Conservation (phyloP, 1,140 invertebrate species). For the Cheumatopsyche charites region DNA sequence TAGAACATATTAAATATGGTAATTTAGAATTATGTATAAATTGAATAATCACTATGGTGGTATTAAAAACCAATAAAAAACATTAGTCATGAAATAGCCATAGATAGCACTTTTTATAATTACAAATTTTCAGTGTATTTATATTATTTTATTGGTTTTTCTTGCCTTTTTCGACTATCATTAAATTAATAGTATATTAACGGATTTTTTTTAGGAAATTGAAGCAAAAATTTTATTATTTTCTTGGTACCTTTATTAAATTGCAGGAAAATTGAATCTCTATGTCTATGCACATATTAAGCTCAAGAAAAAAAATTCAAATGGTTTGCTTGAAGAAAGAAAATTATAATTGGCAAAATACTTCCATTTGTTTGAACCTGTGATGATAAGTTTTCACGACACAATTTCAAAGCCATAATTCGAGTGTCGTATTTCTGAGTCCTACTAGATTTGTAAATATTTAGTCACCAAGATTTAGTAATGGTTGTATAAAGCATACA, state of each 20-base stretch:
- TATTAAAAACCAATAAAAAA: conserved; percentile 13
- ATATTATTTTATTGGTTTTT: too few species aligned
- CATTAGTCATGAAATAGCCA: conserved; percentile 14
- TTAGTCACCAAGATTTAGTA: conserved; percentile 6
- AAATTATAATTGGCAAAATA: background rate
- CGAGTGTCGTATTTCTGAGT: background rate
- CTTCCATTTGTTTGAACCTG: conserved; percentile 2
- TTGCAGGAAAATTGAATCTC: too few species aligned
- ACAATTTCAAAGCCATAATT: background rate
- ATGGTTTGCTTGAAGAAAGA: too few species aligned
- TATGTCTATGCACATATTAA: too few species aligned
- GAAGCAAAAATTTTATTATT: too few species aligned
- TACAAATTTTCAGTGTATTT: background rate
- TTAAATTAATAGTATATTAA: too few species aligned
- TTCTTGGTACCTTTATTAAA: too few species aligned
- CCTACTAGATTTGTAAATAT: conserved; percentile 11
- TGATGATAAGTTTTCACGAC: background rate
- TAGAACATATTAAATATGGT: conserved; percentile 3
- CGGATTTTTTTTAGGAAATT: too few species aligned
- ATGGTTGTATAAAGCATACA: conserved; percentile 1
- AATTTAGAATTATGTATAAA: conserved; percentile 12
- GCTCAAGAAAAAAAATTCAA: too few species aligned
- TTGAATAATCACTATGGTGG: conserved; percentile 6
- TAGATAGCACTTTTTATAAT: background rate
- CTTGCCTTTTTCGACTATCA: too few species aligned